A percentile compares a stretch with the other conserved stretches of the same genome.
Conservation (phyloP, 2,888 invertebrate genomes). For the Ferdinandea cuprea region DNA sequence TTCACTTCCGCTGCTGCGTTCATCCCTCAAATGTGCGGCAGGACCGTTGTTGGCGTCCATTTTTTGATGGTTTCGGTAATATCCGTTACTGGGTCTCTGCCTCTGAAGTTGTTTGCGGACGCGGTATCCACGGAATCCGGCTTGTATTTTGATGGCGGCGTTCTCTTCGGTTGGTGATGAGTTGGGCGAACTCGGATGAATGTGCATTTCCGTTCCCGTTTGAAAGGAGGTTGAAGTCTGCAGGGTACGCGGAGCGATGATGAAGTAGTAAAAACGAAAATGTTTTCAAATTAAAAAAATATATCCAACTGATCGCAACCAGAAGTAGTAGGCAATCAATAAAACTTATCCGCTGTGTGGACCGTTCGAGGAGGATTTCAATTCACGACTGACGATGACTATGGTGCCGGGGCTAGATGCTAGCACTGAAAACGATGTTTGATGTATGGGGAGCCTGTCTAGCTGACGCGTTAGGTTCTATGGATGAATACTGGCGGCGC, state of each 20-base stretch:
- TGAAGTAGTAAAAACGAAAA: constrained; percentile 6
- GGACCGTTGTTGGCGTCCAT: constrained; percentile 62
- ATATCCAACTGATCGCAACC: background rate
- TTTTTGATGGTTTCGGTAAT: constrained; percentile 33
- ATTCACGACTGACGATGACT: constrained; percentile 47
- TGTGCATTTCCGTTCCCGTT: constrained; percentile 81
- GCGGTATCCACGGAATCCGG: constrained; percentile 85
- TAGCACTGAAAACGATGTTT: constrained; percentile 34
- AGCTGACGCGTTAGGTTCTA: constrained; percentile 17
- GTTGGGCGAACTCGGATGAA: constrained; percentile 83
- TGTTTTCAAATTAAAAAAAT: background rate
- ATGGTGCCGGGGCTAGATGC: constrained; percentile 15
- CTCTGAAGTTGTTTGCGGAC: constrained; percentile 84
- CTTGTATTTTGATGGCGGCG: constrained; percentile 85
- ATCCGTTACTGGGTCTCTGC: constrained; percentile 63
- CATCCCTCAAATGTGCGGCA: constrained; percentile 63
- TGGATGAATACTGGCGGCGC: constrained; percentile 29
- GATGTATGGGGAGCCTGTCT: constrained; percentile 41
- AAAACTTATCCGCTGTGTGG: constrained; percentile 16
- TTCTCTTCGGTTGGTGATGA: constrained; percentile 80
- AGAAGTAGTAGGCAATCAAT: background rate
- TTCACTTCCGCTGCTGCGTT: constrained; percentile 69
- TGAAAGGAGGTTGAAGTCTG: constrained; percentile 31
- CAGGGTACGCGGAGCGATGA: constrained; percentile 57
- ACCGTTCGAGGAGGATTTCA: constrained; percentile 61